Evolutionary conservation across 2,888 invertebrate genomes (phyloP).

Genomic region (Trissolcus brochymenae): DNA sequence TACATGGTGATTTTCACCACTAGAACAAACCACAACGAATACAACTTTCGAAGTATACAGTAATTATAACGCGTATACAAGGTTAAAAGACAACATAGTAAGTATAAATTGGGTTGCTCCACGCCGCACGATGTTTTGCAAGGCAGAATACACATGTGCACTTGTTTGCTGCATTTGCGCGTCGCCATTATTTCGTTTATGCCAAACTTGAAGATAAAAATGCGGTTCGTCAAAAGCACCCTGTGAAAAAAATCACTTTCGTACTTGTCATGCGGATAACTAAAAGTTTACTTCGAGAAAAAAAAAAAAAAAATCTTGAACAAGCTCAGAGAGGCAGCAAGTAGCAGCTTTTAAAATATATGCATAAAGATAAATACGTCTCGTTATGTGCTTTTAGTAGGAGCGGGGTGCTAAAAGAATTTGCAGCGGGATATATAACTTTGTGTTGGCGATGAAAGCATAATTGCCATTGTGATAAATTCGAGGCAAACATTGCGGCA

Average conservation of each 20-base stretch:
- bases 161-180: slow-evolving; percentile 13
- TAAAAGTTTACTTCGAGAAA: slow-evolving; percentile 16
- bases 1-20: neutral
- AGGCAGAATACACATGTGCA: neutral
- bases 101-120: slow-evolving; percentile 16
- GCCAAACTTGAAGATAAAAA: slow-evolving; percentile 27
- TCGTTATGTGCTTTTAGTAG: slow-evolving; percentile 23
- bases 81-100: slow-evolving; percentile 19
- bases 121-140: slow-evolving; percentile 8
- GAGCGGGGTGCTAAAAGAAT: slow-evolving; percentile 29
- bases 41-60: slow-evolving; percentile 4
- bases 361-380: slow-evolving; percentile 30
- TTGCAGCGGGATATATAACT: slow-evolving; percentile 1
- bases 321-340: slow-evolving; percentile 27
- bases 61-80: slow-evolving; percentile 11
- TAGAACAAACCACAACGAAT: neutral
- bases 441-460: slow-evolving; percentile 17
- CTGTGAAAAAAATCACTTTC: slow-evolving; percentile 35
- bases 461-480: slow-evolving; percentile 27
- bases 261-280: slow-evolving; percentile 35
- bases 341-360: slow-evolving; percentile 29
- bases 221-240: slow-evolving; percentile 36
- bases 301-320: slow-evolving; percentile 41
- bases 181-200: slow-evolving; percentile 23
- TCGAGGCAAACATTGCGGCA: no score